Base-by-base conservation (phyloP, 2,113 vertebrate genomes). In the Nothoprocta pentlandii region DNA sequence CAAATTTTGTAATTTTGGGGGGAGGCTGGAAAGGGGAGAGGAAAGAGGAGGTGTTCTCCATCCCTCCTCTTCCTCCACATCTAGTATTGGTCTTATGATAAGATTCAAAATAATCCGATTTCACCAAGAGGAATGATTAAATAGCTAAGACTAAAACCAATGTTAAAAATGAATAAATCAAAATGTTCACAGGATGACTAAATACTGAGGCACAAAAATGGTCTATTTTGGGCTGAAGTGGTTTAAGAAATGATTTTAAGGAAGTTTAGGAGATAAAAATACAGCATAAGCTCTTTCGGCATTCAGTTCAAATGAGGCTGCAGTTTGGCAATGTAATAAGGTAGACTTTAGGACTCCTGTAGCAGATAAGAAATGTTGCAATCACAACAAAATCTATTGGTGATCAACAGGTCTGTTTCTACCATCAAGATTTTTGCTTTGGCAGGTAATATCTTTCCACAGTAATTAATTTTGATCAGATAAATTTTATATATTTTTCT, bases 211-310 rank as follows among this genome's bases (percentile, higher is more conserved):
- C 62, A 7, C 30, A 80, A 66, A 77, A 89, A 32, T 34, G 7
- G 10, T 9, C 61, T 44, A 30, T 36, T 34, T 14, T 46, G 13
- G 14, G 23, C 6, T 68, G 16, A 68, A 59, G 9, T 64, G 8
- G 26, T 47, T 62, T 39, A 66, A 62, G 6, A 42, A 56, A 54
- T 0, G 0, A 6, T 44, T 64, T 58, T 12, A 84, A 87, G 28
- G 28, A 62, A 5, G 34, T 84, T 4, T 70, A 44, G 62, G 28
- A 70, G 9, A 22, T 19, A 84, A 74, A 83, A 92, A 51, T 51
- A 21, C 4, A 67, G 9, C 16, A 12, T 44, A 63, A 62, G 0
- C 14, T 85, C 46, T 54, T 75, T 62, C 67, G 9, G 25, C 23
- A 34, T 62, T 86, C 46, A 63, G 39, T 84, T 67, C 19, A 66